A percentile compares a stretch with the other conserved stretches of the same genome.
Evolutionary conservation across 1,140 invertebrate species (phyloP).

Genomic region (Camponotus vicinus): DNA sequence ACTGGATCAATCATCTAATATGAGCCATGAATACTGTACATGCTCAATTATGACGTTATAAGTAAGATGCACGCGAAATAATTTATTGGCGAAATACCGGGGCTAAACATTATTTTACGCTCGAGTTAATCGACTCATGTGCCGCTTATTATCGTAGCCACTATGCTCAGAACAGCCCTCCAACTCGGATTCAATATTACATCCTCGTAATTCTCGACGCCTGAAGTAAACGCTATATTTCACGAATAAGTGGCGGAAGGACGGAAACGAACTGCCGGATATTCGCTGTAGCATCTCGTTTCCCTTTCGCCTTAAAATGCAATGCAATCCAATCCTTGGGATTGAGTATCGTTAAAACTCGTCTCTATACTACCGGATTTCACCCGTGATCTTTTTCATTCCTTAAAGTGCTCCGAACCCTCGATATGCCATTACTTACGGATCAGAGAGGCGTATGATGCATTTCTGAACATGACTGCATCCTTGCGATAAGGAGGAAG

Average conservation of each 20-base stretch:
- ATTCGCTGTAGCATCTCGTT: slow-evolving; percentile 62
- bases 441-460: slow-evolving; percentile 3
- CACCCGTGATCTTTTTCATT: not conserved
- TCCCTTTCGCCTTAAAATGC: slow-evolving; percentile 32
- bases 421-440: slow-evolving; percentile 37
- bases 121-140: slow-evolving; percentile 23
- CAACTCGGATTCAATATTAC: slow-evolving; percentile 58
- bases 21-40: not conserved
- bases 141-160: slow-evolving; percentile 23
- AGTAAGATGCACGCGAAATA: not conserved
- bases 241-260: slow-evolving; percentile 54
- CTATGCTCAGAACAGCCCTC: slow-evolving; percentile 23
- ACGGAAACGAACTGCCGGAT: slow-evolving; percentile 66
- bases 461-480: not conserved
- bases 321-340: slow-evolving; percentile 66
- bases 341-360: slow-evolving; percentile 67
- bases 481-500: not conserved
- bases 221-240: slow-evolving; percentile 43
- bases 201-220: slow-evolving; percentile 28
- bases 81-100: not conserved
- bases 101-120: slow-evolving; percentile 13
- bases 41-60: slow-evolving; percentile 19
- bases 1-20: slow-evolving; percentile 43
- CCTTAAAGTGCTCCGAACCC: slow-evolving; percentile 1
- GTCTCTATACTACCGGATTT: slow-evolving; percentile 13